Evolutionary conservation across 2,113 vertebrate genomes (phyloP).

Genomic region (Willisornis vidua): DNA sequence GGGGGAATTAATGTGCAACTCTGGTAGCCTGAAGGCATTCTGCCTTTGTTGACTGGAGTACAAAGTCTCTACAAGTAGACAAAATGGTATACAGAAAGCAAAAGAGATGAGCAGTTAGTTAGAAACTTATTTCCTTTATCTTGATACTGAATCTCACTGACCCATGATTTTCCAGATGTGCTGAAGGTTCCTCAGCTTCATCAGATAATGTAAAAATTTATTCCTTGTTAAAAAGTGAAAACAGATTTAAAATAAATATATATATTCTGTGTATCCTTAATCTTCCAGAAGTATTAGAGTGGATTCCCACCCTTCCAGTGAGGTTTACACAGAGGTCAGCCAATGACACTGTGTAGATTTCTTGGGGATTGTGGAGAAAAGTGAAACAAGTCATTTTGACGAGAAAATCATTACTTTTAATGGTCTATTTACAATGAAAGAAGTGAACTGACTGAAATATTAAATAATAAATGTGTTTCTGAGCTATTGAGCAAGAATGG

Average conservation of each 20-base stretch:
- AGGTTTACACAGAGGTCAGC: background rate
- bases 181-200: background rate
- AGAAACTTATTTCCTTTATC: background rate
- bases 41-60: background rate
- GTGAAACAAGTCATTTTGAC: background rate
- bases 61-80: background rate
- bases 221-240: background rate
- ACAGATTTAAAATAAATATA: background rate
- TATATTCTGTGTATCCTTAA: background rate
- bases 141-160: background rate
- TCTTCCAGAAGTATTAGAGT: background rate
- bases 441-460: background rate
- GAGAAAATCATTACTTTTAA: background rate
- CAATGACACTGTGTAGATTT: background rate
- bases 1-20: background rate
- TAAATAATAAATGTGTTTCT: background rate
- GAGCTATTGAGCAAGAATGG: background rate
- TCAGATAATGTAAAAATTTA: background rate
- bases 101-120: background rate
- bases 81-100: background rate
- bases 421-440: background rate
- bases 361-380: background rate
- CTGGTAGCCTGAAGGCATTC: background rate
- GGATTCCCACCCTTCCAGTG: background rate
- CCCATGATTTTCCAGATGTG: background rate